phyloP scores from a whole-genome alignment of 2,888 invertebrate genomes.

The Biston betularia region DNA sequence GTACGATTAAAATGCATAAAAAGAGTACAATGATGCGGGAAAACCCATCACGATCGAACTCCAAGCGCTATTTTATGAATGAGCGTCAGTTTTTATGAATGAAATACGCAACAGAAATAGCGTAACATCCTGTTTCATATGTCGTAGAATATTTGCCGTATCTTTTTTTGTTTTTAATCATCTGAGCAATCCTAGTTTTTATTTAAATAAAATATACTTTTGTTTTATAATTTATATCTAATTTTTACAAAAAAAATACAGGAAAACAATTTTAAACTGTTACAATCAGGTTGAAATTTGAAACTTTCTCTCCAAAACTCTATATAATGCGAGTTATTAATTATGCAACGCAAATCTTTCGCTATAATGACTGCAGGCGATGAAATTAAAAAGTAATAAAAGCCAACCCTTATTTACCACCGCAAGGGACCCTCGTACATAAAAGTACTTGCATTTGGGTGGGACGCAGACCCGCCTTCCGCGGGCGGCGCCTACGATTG shows the following conservation, averaged over 20 bases:
- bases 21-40: constrained; percentile 22
- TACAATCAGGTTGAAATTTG: background rate
- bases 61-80: constrained; percentile 26
- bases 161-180: background rate
- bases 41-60: constrained; percentile 4
- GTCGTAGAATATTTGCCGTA: background rate
- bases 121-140: constrained; percentile 11
- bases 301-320: constrained; percentile 10
- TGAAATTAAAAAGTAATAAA: constrained; percentile 51
- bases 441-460: constrained; percentile 65
- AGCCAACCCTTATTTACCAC: constrained; percentile 66
- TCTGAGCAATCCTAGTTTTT: background rate
- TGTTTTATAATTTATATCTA: background rate
- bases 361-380: constrained; percentile 37
- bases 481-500: constrained; percentile 64
- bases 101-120: constrained; percentile 9
- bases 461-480: constrained; percentile 66
- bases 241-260: too few relatives aligned
- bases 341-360: constrained; percentile 22
- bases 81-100: constrained; percentile 22
- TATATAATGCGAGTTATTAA: constrained; percentile 1
- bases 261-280: too few relatives aligned
- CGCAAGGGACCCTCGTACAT: constrained; percentile 62
- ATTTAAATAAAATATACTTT: background rate
- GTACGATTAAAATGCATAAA: constrained; percentile 19